Evolutionary conservation across 2,113 vertebrate genomes (phyloP), one percentile per base, ranked within the genome.

Genomic region (Neolamprologus kungweensis): DNA sequence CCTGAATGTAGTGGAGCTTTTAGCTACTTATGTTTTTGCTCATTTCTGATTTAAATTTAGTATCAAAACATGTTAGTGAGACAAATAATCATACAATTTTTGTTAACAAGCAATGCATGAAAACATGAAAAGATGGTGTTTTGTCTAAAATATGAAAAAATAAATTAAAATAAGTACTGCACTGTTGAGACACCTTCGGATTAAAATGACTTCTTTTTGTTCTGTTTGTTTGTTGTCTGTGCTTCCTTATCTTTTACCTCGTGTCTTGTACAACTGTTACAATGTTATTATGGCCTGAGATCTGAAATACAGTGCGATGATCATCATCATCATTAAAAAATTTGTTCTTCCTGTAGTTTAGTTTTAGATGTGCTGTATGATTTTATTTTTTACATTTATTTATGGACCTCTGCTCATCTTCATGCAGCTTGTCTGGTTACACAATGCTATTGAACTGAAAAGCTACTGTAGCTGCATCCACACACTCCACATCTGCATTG

Each of bases 401-500:
- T 7, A 9, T 55, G 6, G 14, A 42, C 11, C 33, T 45, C 12
- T n/a, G 37, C 79, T 88, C 47, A 87, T 87, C 47, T 40, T 79
- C 75, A 81, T 87, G 53, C 31, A 57, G 84, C n/a, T 79, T 81
- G 35, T 89, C 54, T 89, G 80, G 86, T 85, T 71, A 85, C 35
- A 81, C 83, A 85, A 79, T 51, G 83, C 83, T 60, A 89, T 92
- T 92, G 88, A 90, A 89, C 88, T 75, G 21, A 31, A 33, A 26
- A 33, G 50, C 81, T 53, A 45, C 33, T 75, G 80, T 53, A 26
- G 87, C 71, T 81, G 84, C 75, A 7, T 51, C 75, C 85, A 82
- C 82, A 60, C 7, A 21, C 47, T 80, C 19, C 63, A 28, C 73
- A 93, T 92, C 89, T 91, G 89, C 91, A 94, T 88, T 84, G 47